Evolutionary conservation across 2,888 invertebrate species (phyloP).

Genomic region (Iphiclides podalirius): DNA sequence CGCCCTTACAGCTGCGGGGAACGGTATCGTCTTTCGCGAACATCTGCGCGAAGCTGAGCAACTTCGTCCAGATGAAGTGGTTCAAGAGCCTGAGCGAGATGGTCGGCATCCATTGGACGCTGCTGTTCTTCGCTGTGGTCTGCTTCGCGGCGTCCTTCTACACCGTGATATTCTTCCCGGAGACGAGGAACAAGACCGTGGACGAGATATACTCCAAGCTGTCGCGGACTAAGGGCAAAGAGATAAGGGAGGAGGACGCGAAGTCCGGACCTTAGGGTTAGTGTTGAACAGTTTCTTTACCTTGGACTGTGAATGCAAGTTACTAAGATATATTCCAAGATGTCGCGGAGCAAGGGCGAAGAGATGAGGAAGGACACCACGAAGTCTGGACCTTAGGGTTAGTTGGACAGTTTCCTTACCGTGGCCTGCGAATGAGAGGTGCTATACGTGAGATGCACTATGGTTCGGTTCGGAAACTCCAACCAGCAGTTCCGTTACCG

Average conservation of each 20-base stretch:
- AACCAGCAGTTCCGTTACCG: too few relatives aligned
- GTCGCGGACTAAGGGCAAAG: conserved; percentile 41
- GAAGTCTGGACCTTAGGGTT: too few relatives aligned
- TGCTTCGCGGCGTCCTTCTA: conserved; percentile 60
- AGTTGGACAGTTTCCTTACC: too few relatives aligned
- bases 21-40: conserved; percentile 69
- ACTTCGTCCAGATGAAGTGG: conserved; percentile 72
- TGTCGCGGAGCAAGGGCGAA: too few relatives aligned
- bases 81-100: conserved; percentile 58
- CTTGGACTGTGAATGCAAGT: too few relatives aligned
- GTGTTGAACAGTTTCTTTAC: background rate
- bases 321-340: too few relatives aligned
- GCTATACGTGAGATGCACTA: too few relatives aligned
- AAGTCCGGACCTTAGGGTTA: conserved; percentile 30
- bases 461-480: too few relatives aligned
- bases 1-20: conserved; percentile 64
- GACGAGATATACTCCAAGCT: conserved; percentile 65
- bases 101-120: conserved; percentile 69
- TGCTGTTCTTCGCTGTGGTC: conserved; percentile 60
- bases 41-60: conserved; percentile 67
- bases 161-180: conserved; percentile 58
- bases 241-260: conserved; percentile 39
- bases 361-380: too few relatives aligned
- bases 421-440: too few relatives aligned
- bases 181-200: conserved; percentile 61